Percentiles rank a stretch among this genome's conserved stretches.
phyloP scores from a whole-genome alignment of 2,113 vertebrate species.

The Oreochromis tanganicae region DNA sequence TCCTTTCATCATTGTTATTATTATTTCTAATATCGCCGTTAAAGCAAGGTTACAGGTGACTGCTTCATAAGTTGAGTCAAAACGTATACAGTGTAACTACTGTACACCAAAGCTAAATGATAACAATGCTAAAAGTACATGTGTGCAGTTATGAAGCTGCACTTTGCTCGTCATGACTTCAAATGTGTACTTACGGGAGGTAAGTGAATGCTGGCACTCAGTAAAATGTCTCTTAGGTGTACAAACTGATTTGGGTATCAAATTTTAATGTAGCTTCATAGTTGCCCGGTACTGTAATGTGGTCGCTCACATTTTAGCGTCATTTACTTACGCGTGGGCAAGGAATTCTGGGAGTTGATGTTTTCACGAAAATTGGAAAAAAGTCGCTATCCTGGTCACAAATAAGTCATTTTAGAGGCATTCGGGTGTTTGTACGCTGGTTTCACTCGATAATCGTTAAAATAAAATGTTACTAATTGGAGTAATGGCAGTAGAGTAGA shows the following conservation, averaged over 20 bases:
- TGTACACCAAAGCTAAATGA: background rate
- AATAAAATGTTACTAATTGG: no score
- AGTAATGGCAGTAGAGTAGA: background rate
- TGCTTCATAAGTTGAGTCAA: background rate
- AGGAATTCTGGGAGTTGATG: conserved; percentile 44
- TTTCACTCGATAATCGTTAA: no score
- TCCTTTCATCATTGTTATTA: background rate
- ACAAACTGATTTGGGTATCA: background rate
- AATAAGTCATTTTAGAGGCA: background rate
- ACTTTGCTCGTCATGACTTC: background rate
- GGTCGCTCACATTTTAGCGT: conserved; percentile 22
- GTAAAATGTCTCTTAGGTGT: background rate
- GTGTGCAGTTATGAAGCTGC: background rate
- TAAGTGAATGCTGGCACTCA: background rate
- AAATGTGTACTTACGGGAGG: background rate
- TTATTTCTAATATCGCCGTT: background rate
- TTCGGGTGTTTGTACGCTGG: background rate
- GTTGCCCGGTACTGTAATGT: background rate
- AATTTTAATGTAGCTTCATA: background rate
- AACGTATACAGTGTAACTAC: background rate
- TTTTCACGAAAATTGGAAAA: background rate
- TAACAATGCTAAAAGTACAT: background rate
- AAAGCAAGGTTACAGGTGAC: background rate
- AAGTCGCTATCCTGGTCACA: background rate
- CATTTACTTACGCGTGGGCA: background rate